These are phyloP conservation scores for Battus philenor DNA, from an alignment of 1,140 invertebrate genomes.

Conservation along the genomic window DNA sequence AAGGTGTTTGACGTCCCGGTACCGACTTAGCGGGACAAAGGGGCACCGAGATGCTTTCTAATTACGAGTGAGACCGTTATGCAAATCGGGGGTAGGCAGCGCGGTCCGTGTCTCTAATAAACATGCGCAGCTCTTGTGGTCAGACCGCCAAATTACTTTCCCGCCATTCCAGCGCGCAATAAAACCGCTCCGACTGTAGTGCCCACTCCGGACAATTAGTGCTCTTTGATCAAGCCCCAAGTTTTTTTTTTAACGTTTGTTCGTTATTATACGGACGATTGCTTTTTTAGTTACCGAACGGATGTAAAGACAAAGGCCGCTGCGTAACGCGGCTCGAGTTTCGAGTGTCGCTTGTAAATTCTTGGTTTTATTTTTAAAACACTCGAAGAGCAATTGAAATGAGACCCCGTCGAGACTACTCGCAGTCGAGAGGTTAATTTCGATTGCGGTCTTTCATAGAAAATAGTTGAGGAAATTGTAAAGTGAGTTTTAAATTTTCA, in stretches of 20 bases:
- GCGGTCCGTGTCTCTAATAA: constrained; percentile 66
- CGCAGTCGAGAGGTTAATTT: constrained; percentile 6
- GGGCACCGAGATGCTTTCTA: constrained; percentile 68
- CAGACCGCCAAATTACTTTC: constrained; percentile 56
- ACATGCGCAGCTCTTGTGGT: constrained; percentile 64
- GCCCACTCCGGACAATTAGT: constrained; percentile 49
- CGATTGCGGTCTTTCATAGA: constrained; percentile 7
- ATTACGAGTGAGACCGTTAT: constrained; percentile 69
- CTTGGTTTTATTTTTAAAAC: constrained; percentile 16
- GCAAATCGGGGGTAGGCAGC: constrained; percentile 58
- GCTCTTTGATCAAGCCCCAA: constrained; percentile 39
- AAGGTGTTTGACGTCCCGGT: constrained; percentile 52
- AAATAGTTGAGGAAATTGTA: too few species aligned
- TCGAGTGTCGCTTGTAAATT: constrained; percentile 6
- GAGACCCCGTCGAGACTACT: constrained; percentile 9
- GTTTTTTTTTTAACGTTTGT: constrained; percentile 9
- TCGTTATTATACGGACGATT: constrained; percentile 15
- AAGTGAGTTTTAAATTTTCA: too few species aligned
- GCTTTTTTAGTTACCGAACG: constrained; percentile 16
- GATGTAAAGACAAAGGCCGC: constrained; percentile 8
- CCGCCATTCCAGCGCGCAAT: constrained; percentile 46
- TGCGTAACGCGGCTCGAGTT: constrained; percentile 11
- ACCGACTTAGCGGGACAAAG: constrained; percentile 58
- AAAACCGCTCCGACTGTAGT: constrained; percentile 50
- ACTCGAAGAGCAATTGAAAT: constrained; percentile 7